Percentiles rank a stretch among this genome's conserved stretches.
Evolutionary conservation across 2,113 vertebrate species (phyloP).

Genomic region (Ellobius talpinus): DNA sequence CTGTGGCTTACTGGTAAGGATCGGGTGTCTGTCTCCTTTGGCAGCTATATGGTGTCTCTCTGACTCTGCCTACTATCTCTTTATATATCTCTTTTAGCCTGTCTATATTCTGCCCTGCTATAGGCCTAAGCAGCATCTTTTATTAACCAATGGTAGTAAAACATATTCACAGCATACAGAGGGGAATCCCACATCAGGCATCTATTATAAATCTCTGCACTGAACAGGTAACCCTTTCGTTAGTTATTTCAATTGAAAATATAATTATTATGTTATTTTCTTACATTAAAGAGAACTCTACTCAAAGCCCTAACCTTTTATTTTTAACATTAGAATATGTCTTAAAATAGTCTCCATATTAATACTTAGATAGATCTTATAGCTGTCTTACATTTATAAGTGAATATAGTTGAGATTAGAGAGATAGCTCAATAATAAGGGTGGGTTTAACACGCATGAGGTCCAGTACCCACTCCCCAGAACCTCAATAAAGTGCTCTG

Average conservation of each 20-base stretch:
- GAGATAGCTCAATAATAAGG: neutral
- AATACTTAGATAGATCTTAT: neutral
- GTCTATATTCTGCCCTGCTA: no score
- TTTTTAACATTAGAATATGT: neutral
- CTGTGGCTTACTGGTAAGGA: no score
- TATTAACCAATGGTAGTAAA: no score
- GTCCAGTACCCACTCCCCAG: neutral
- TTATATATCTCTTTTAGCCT: no score
- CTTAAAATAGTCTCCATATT: neutral
- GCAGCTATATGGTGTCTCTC: no score
- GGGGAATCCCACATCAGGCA: no score
- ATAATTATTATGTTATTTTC: slow-evolving; percentile 5
- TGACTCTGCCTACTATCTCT: no score
- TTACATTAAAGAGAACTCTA: neutral
- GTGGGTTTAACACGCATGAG: neutral
- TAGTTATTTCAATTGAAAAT: neutral
- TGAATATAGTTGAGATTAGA: neutral
- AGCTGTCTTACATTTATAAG: slow-evolving; percentile 24
- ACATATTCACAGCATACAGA: no score
- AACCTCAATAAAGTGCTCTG: neutral
- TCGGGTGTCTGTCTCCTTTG: no score
- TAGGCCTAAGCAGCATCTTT: no score
- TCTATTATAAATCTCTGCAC: neutral
- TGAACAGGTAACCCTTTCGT: neutral
- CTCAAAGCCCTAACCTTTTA: neutral